Base-by-base conservation (phyloP, 2,113 vertebrate genomes). In the Neotoma lepida region DNA sequence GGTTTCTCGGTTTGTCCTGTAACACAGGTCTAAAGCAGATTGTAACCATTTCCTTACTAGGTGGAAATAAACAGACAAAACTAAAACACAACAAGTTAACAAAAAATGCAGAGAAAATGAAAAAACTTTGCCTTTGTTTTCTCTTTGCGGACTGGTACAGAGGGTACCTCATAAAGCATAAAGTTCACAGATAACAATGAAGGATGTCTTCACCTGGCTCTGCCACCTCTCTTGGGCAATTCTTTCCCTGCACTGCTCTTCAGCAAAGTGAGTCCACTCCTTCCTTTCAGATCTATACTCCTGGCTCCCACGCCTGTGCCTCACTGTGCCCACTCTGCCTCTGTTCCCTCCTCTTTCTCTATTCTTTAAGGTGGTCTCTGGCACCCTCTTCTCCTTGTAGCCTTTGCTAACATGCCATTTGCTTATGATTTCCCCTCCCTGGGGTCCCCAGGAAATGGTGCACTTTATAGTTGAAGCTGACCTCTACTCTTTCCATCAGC, bases 91-190 rank as follows among this genome's bases (percentile, higher is more conserved):
- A 49, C 49, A 73, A 58, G 33, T 15, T 46, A 76, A 10, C n/a
- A 84, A 51, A 74, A 71, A 70, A 15, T 68, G 24, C 26, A 66
- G 33, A 80, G 39, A 70, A 58, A 44, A 73, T 87, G 39, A 63
- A n/a, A 96, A 35, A 86, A 9, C 2, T n/a, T 6, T 88, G 86
- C 86, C 20, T 95, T 91, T 98, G 77, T 33, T 73, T 58, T 93
- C n/a, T 96, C n/a, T 97, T 92, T 98, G 93, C 96, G 99, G 99
- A 98, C 61, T 99, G 99, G 99, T 99, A 99, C 97, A 99, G 97
- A 97, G 99, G 99, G 82, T 99, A 98, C 93, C 96, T 99, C 91
- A 95, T 98, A 20, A 99, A 98, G 94, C 99, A 99, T 96, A n/a
- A 99, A 98, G 97, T 98, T 97, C 97, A 44, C 98, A 99, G 98